Conservation (phyloP, 1,140 invertebrate species). For the Euglossa dilemma region DNA sequence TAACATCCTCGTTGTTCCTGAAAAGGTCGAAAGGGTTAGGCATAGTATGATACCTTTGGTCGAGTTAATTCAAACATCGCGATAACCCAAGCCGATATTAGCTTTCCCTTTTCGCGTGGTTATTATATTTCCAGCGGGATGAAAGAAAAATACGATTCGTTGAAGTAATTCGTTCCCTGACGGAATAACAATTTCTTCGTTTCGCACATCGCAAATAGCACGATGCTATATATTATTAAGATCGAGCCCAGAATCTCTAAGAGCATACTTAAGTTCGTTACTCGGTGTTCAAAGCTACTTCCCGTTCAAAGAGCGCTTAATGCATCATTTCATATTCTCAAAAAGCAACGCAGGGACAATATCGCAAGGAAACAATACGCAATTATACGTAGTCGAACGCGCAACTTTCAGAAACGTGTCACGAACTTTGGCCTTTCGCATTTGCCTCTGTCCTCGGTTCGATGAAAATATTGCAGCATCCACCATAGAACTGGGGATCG, state of each 20-base stretch:
- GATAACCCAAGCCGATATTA: not conserved
- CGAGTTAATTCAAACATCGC: not conserved
- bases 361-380: slow-evolving; percentile 18
- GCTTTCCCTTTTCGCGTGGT: not conserved
- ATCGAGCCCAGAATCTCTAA: too few species aligned
- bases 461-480: slow-evolving; percentile 38
- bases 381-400: slow-evolving; percentile 6
- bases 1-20: slow-evolving; percentile 37
- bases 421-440: slow-evolving; percentile 68
- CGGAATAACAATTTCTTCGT: too few species aligned
- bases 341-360: not conserved
- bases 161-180: not conserved
- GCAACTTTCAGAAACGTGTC: slow-evolving; percentile 50
- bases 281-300: not conserved
- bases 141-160: not conserved
- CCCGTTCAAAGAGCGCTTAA: not conserved
- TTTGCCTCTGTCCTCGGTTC: slow-evolving; percentile 29
- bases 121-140: not conserved
- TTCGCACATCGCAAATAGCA: too few species aligned
- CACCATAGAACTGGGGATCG: slow-evolving; percentile 13
- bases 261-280: not conserved
- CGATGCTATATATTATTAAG: too few species aligned
- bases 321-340: not conserved
- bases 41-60: not conserved
- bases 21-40: slow-evolving; percentile 55